Percentiles rank a stretch among this genome's conserved stretches.
phyloP scores from a whole-genome alignment of 2,888 invertebrate genomes.

The Dynastes grantii region DNA sequence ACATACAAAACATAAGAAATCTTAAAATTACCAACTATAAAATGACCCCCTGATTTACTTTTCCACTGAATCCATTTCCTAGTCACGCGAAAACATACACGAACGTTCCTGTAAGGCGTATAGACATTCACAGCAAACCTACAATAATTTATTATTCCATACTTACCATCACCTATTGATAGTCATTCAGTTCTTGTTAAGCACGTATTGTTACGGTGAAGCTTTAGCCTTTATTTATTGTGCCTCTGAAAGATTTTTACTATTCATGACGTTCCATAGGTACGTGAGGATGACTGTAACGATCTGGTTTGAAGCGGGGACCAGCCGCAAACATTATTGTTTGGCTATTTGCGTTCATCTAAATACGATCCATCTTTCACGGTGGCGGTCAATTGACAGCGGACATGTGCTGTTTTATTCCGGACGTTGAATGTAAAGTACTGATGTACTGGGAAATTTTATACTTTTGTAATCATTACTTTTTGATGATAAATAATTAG shows the following conservation, averaged over 20 bases:
- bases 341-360: conserved; percentile 55
- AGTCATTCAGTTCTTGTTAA: conserved; percentile 41
- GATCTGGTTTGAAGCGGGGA: conserved; percentile 33
- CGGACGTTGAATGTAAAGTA: neutral
- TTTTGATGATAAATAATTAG: neutral
- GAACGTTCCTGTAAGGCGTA: neutral
- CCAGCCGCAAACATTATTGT: conserved; percentile 50
- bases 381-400: conserved; percentile 29
- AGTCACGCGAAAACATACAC: neutral
- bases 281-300: neutral
- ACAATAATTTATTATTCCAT: conserved; percentile 38
- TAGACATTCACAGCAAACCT: neutral
- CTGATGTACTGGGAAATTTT: too few species aligned
- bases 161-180: conserved; percentile 8
- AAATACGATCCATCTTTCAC: conserved; percentile 55
- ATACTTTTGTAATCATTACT: neutral
- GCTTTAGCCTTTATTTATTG: neutral
- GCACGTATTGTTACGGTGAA: conserved; percentile 22
- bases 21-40: too few species aligned
- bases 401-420: conserved; percentile 26
- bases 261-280: neutral
- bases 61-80: neutral
- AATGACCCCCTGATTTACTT: too few species aligned
- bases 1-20: too few species aligned
- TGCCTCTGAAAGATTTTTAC: conserved; percentile 27